Percentiles rank a stretch among this genome's conserved stretches.
phyloP scores from a whole-genome alignment of 2,888 invertebrate genomes.

The Rhingia rostrata region DNA sequence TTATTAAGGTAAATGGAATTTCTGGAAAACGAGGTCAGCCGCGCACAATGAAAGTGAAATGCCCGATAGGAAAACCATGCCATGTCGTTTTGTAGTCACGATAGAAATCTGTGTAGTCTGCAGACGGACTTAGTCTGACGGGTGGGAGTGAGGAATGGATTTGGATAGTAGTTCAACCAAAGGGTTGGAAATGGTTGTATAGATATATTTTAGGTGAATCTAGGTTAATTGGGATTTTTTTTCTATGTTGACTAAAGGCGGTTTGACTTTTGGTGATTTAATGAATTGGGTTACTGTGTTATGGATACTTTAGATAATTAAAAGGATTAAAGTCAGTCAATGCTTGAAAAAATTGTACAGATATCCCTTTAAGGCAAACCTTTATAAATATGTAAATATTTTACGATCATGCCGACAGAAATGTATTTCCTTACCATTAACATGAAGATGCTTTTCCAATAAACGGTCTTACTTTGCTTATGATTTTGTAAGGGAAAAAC shows the following conservation, averaged over 20 bases:
- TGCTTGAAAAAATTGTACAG: too few species aligned
- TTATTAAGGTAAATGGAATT: conserved; percentile 53
- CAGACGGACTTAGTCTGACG: neutral
- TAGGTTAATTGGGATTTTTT: conserved; percentile 53
- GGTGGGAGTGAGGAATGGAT: neutral
- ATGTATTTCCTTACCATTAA: too few species aligned
- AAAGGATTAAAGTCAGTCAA: too few species aligned
- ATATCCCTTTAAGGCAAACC: too few species aligned
- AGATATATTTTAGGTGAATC: conserved; percentile 9
- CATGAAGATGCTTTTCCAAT: too few species aligned
- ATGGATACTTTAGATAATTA: too few species aligned
- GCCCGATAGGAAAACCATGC: conserved; percentile 37
- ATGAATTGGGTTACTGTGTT: neutral
- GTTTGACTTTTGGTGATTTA: conserved; percentile 1
- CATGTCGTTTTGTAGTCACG: neutral
- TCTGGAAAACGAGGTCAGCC: conserved; percentile 49
- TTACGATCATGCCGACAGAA: too few species aligned
- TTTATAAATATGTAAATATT: too few species aligned
- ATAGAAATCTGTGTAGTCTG: conserved; percentile 23
- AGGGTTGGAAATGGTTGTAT: conserved; percentile 49
- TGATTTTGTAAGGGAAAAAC: too few species aligned
- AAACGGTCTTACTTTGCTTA: too few species aligned
- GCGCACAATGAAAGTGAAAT: conserved; percentile 53
- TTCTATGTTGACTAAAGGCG: conserved; percentile 25
- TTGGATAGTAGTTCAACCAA: conserved; percentile 4